These are phyloP conservation scores for Pteruthius melanotis DNA, from an alignment of 2,113 vertebrate genomes.

Conservation along the genomic window DNA sequence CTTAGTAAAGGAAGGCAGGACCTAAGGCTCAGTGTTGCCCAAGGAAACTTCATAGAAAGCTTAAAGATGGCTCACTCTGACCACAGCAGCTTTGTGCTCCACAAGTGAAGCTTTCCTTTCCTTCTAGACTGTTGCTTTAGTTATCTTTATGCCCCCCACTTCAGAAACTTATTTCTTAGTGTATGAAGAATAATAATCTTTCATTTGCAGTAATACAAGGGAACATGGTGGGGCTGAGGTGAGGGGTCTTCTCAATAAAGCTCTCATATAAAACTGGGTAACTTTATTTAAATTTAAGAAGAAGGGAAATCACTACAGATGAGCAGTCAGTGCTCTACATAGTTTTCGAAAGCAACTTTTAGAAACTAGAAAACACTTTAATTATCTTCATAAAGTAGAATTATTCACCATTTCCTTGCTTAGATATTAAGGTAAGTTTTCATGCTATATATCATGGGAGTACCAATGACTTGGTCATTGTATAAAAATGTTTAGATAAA, in stretches of 20 bases:
- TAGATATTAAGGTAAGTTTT: not conserved
- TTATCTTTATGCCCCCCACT: rapidly evolving
- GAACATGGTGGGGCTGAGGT: not conserved
- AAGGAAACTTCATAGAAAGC: not conserved
- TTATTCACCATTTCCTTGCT: not conserved
- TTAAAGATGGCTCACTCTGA: not conserved
- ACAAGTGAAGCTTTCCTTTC: not conserved
- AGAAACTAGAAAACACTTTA: not conserved
- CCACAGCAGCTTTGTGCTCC: not conserved
- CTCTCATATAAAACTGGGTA: not conserved
- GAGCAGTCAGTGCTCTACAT: not conserved
- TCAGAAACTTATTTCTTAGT: not conserved
- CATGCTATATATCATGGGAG: not conserved
- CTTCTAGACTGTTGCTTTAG: not conserved
- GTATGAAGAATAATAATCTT: not conserved
- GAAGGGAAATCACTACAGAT: not conserved
- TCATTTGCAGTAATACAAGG: not conserved
- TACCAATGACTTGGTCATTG: not conserved
- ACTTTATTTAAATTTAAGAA: not conserved
- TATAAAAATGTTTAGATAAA: not conserved
- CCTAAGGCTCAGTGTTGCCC: not conserved
- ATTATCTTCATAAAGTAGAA: not conserved
- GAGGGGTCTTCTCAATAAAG: not conserved
- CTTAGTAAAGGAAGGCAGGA: not conserved
- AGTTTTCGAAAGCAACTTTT: not conserved